These are phyloP conservation scores for Macaca mulatta DNA, from an alignment of 2,113 vertebrate species.

Conservation along the genomic window DNA sequence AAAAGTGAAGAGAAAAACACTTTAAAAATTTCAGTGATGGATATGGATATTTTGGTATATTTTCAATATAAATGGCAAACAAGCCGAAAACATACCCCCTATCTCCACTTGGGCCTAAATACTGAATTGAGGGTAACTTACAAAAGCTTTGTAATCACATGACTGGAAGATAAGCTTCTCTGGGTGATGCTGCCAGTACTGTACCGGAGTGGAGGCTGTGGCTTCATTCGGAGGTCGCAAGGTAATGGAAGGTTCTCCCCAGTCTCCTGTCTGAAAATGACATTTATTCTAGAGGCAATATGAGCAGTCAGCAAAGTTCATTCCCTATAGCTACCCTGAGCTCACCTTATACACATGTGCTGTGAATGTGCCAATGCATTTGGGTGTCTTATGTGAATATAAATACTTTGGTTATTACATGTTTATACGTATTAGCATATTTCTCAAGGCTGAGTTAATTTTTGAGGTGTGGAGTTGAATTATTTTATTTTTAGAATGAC, in stretches of 20 bases:
- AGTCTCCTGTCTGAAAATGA: constrained; percentile 97
- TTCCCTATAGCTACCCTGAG: background rate
- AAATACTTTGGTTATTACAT: constrained; percentile 42
- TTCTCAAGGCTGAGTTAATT: constrained; percentile 37
- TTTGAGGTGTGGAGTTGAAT: constrained; percentile 64
- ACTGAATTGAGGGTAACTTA: constrained; percentile 85
- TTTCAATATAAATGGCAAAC: background rate
- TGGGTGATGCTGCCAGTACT: constrained; percentile 99
- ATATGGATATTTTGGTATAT: background rate
- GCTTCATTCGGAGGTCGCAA: constrained; percentile 97
- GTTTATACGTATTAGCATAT: constrained; percentile 47
- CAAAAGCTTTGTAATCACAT: constrained; percentile 99
- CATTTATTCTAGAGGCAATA: constrained; percentile 81
- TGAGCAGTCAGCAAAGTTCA: constrained; percentile 43
- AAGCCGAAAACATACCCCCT: background rate
- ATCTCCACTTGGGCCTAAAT: background rate
- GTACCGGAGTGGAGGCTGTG: constrained; percentile 97
- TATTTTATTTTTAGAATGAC: constrained; percentile 75
- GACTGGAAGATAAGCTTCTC: constrained; percentile 99
- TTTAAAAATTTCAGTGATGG: background rate
- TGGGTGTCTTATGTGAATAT: background rate
- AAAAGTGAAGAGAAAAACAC: background rate
- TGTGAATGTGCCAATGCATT: background rate
- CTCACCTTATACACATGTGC: background rate
- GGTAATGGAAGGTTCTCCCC: constrained; percentile 98